A percentile compares a stretch with the other conserved stretches of the same genome.
Conservation (phyloP, 64 coral and sea anemone genomes). For the Montipora foliosa region DNA sequence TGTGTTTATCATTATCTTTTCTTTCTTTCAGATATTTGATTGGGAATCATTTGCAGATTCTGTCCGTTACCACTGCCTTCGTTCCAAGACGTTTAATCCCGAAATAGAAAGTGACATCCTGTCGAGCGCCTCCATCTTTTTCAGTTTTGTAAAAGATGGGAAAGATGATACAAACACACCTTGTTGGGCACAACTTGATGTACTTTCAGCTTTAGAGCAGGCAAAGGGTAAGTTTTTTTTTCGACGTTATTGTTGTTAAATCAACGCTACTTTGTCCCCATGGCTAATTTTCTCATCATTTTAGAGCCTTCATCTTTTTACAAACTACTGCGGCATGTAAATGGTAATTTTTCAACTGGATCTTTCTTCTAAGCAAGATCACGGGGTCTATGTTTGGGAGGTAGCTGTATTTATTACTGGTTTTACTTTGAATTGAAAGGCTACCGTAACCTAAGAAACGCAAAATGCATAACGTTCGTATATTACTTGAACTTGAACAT, state of each 20-base stretch:
- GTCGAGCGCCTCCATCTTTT: constrained; percentile 35
- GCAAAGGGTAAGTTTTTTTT: constrained; percentile 26
- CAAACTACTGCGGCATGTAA: too few relatives aligned
- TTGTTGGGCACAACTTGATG: constrained; percentile 56
- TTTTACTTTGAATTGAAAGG: too few relatives aligned
- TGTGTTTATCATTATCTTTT: background rate
- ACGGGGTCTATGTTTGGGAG: too few relatives aligned
- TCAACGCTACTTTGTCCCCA: too few relatives aligned
- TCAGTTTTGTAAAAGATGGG: constrained; percentile 60
- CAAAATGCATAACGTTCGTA: too few relatives aligned
- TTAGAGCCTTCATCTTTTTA: too few relatives aligned
- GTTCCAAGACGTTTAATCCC: constrained; percentile 32
- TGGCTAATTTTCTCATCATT: too few relatives aligned
- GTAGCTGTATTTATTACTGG: too few relatives aligned
- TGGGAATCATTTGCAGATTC: constrained; percentile 38
- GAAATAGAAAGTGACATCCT: constrained; percentile 11
- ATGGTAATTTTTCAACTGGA: too few relatives aligned
- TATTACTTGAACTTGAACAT: too few relatives aligned
- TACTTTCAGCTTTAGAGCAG: background rate
- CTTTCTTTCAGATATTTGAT: constrained; percentile 39
- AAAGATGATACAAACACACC: constrained; percentile 42
- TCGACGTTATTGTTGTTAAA: background rate
- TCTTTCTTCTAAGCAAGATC: too few relatives aligned
- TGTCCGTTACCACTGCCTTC: constrained; percentile 4
- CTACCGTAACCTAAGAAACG: too few relatives aligned